Base-by-base conservation (phyloP, 2,888 invertebrate genomes). In the Macrophya annulata region DNA sequence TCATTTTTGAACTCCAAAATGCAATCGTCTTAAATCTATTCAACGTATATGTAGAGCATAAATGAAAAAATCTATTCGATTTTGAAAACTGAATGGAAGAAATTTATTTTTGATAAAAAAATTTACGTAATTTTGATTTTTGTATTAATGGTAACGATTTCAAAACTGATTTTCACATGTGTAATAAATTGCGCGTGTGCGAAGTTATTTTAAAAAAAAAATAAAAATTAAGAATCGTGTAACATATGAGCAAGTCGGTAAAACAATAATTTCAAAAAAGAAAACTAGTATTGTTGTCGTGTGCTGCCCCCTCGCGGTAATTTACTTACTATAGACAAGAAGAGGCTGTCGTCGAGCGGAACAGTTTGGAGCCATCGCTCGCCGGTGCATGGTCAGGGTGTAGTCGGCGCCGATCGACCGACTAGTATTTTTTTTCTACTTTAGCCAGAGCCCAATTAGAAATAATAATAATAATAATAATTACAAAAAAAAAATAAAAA, bases 281-380 rank as follows among this genome's bases (percentile, higher is more conserved):
- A 3, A 31, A 31, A 31, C 31, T 31, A 31, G 1, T 43, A 62
- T 81, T 81, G 81, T 81, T 43, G 81, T 6, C 6, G 40, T 1
- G 51, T 81, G 62, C 81, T 81, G 81, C 81, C 81, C 17, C 62
- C 81, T 81, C 31, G 81, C 62, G 81, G 55, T 21, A 62, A 4
- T 43, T 43, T 25, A 62, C 40, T 17, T 5, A 62, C 21, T 12
- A 12, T 21, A 74, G 72, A 74, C 72, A 81, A 81, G 81, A 81
- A 48, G 72, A 84, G 84, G 71, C 84, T 85, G 85, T 81, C 85
- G 85, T 37, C 85, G 85, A 85, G 85, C 77, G 85, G 62, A 77
- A 68, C 77, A 85, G 62, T 85, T 85, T 85, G 12, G 40, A 85
- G 77, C 77, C 65, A 85, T 76, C 77, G 68, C 79, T 85, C 85